Evolutionary conservation across 1,140 invertebrate genomes (phyloP), one percentile per base, ranked within the genome.

Genomic region (Pseudobourletiella spinata): DNA sequence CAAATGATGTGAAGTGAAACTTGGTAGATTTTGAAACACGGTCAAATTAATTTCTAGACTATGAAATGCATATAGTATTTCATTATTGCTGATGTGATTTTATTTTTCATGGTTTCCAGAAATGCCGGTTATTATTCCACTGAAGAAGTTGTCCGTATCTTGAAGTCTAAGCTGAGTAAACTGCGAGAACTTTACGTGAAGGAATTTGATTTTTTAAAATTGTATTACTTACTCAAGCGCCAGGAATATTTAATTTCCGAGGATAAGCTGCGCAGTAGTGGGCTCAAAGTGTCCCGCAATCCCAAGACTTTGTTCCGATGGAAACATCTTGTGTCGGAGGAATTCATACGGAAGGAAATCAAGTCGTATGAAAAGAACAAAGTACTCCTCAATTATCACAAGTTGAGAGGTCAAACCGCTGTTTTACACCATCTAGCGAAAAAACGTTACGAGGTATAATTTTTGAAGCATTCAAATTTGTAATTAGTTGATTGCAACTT

Each of bases 61-160:
- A n/a, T n/a, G n/a, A n/a, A n/a, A n/a, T n/a, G 18, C 35, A 14
- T 42, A 18, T 42, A 42, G 35, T 42, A 42, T 14, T 14, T 42
- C 35, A 42, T 42, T 14, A 14, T 42, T 14, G 14, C 18, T 42
- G 35, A 14, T 42, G 35, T 42, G 35, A 18, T 42, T 3, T 52
- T 14, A 14, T n/a, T n/a, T n/a, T n/a, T n/a, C n/a, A n/a, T n/a
- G n/a, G n/a, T n/a, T n/a, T 54, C 20, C 39, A 55, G 52, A 55
- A 55, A 55, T 35, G 52, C 52, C 25, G 52, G 52, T 24, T 55
- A 55, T 32, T 55, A 55, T 18, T 18, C 52, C 8, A 55, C 52
- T 3, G 52, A 55, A 35, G 32, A 55, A 55, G 52, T 55, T 55
- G 52, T 55, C 20, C 52, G 52, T 11, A 55, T 55, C n/a, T 26